Base-by-base conservation (phyloP, 2,113 vertebrate genomes). In the Cynoglossus semilaevis region DNA sequence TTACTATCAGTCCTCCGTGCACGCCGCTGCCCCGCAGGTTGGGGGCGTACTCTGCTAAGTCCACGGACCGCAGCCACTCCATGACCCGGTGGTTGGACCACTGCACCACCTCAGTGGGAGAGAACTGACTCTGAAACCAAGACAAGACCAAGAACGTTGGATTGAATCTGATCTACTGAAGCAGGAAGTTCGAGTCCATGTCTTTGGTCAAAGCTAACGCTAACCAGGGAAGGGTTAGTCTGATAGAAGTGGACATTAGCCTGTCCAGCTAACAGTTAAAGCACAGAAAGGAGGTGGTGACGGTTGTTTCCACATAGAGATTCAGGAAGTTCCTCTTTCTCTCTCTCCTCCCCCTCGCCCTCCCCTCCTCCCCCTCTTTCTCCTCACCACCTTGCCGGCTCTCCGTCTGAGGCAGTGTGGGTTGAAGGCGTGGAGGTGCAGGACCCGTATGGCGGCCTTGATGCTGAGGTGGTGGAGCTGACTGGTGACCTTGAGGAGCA, bases 41-140 rank as follows among this genome's bases (percentile, higher is more conserved):
- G n/a, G 97, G 97, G 0, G 97, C 97, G 0, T 98, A 99, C 67
- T 99, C 97, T 0, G 97, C 97, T 80, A 99, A 90, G 71, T 99
- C 97, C 41, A 96, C 97, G 0, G 95, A 96, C 11, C 97, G 76
- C 50, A 98, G 85, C 97, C 97, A 99, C 66, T 99, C 97, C 97
- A 99, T 99, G 72, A 98, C 96, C 22, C 96, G 83, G 85, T 99
- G 97, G 73, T 98, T 99, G 41, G 97, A 99, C 97, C 97, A 99
- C 77, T 98, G 95, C 8, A 97, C 91, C 42, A 97, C 97, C 51
- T 98, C 96, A 0, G 89, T 93, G 36, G 94, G 88, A 0, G 91
- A 88, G 18, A 91, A 44, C n/a, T 87, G 91, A 52, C 72, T 93
- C 94, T 97, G 84, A 17, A 63, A 74, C 41, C 7, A 7, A 64